Percentiles rank a stretch among this genome's conserved stretches.
Evolutionary conservation across 2,113 vertebrate genomes (phyloP).

Genomic region (Lota lota): DNA sequence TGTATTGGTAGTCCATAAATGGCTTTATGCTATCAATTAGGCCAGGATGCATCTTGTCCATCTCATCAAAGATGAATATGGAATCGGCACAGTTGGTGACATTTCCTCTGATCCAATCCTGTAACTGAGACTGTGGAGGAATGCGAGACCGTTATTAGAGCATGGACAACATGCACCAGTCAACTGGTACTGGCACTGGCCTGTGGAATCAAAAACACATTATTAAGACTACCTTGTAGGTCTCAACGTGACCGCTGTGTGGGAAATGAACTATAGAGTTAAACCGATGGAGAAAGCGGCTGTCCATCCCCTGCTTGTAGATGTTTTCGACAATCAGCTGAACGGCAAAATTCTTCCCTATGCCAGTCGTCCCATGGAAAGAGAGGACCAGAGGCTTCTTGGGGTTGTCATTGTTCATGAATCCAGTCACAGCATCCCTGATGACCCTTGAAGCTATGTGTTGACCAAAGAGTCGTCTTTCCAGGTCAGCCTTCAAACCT

Average conservation of each 20-base stretch:
- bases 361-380: constrained; percentile 92
- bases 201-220: not conserved
- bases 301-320: constrained; percentile 80
- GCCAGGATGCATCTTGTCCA: constrained; percentile 92
- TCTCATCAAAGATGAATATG: constrained; percentile 94
- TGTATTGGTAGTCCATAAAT: constrained; percentile 86
- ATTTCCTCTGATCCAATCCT: constrained; percentile 87
- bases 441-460: constrained; percentile 85
- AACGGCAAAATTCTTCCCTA: constrained; percentile 91
- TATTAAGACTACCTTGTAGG: constrained; percentile 67
- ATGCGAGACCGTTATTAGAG: not conserved
- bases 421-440: constrained; percentile 83
- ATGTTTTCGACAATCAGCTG: constrained; percentile 83
- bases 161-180: too few species aligned
- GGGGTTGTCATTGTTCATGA: constrained; percentile 81
- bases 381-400: constrained; percentile 92
- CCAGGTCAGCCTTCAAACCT: constrained; percentile 81
- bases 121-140: constrained; percentile 78
- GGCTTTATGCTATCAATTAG: constrained; percentile 93
- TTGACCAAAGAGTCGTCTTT: constrained; percentile 86
- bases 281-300: constrained; percentile 86
- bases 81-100: constrained; percentile 82
- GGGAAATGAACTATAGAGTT: constrained; percentile 84
- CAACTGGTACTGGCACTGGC: too few species aligned
- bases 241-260: constrained; percentile 47